phyloP scores from a whole-genome alignment of 2,797 vertebrate genomes.

The Rhabdophis nuchalis region DNA sequence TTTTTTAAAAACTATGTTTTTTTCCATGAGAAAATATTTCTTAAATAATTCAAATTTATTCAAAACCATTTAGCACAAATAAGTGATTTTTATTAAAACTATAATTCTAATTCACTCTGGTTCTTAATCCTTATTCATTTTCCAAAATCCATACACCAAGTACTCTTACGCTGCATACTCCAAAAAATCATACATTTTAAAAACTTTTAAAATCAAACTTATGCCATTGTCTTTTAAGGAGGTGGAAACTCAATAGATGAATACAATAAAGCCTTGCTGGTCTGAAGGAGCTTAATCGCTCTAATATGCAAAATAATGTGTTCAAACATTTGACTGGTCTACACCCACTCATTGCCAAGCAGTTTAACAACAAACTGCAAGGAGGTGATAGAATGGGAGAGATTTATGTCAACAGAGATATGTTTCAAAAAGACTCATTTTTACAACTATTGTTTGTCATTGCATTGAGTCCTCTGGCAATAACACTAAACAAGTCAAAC shows the following conservation, averaged over 20 bases:
- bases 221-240: not conserved
- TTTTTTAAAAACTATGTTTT: too few relatives aligned
- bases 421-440: not conserved
- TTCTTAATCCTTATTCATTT: not conserved
- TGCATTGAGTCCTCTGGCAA: not conserved
- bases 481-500: not conserved
- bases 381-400: not conserved
- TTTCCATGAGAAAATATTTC: not conserved
- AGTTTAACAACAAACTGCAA: not conserved
- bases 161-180: not conserved
- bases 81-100: not conserved
- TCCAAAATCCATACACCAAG: not conserved
- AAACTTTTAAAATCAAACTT: not conserved
- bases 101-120: not conserved
- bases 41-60: not conserved
- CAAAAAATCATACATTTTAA: not conserved
- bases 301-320: not conserved
- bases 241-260: not conserved
- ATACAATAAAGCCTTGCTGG: not conserved
- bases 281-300: not conserved
- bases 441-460: not conserved
- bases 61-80: not conserved
- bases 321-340: not conserved
- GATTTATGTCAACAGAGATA: not conserved
- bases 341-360: not conserved